Evolutionary conservation across 2,888 invertebrate species (phyloP).

Genomic region (Amphipoea lucens): DNA sequence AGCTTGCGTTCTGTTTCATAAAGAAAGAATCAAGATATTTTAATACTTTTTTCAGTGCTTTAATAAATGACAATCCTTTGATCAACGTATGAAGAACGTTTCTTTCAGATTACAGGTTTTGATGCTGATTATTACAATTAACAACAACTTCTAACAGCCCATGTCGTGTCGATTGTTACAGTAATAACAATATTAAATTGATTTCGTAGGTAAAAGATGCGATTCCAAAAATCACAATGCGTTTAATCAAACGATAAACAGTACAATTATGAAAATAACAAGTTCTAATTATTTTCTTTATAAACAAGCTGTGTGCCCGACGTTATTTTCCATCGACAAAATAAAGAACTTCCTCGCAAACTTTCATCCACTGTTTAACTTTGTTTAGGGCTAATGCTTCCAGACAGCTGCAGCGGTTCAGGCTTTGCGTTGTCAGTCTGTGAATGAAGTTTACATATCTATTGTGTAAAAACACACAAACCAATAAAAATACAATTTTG

Average conservation of each 20-base stretch:
- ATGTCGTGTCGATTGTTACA: not conserved
- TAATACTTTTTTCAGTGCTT: not conserved
- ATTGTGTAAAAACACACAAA: not conserved
- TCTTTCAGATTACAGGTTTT: not conserved
- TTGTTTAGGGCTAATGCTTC: not conserved
- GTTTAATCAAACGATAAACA: not conserved
- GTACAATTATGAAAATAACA: not conserved
- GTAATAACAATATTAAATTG: not conserved
- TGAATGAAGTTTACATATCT: not conserved
- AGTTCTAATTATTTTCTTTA: not conserved
- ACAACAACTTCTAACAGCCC: not conserved
- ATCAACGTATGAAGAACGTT: not conserved
- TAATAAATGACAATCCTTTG: too few species aligned
- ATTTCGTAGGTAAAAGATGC: not conserved
- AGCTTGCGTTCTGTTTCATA: conserved; percentile 1
- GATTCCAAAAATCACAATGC: not conserved
- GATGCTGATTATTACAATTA: not conserved
- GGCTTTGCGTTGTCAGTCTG: not conserved
- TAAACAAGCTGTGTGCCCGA: too few species aligned
- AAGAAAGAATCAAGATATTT: not conserved
- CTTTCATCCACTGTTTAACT: not conserved
- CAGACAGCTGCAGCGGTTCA: too few species aligned
- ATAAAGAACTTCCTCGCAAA: not conserved
- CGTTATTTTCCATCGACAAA: not conserved
- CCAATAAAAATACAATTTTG: not conserved